Evolutionary conservation across 2,113 vertebrate genomes (phyloP).

Genomic region (Channa argus): DNA sequence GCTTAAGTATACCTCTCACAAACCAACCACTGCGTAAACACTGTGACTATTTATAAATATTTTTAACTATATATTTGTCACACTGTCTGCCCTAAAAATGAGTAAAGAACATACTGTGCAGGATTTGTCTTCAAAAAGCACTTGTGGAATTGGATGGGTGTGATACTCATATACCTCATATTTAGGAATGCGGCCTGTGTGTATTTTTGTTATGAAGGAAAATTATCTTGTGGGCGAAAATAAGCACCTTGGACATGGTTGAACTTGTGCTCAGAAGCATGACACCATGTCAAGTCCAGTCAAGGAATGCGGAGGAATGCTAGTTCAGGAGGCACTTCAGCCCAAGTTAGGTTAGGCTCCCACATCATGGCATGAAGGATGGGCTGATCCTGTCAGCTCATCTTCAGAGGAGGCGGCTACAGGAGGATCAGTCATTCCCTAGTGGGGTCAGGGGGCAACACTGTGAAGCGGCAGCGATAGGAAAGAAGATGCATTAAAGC

Average conservation of each 20-base stretch:
- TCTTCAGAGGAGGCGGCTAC: constrained; percentile 14
- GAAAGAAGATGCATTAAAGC: constrained; percentile 38
- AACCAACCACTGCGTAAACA: neutral
- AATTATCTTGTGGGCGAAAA: constrained; percentile 55
- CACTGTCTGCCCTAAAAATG: neutral
- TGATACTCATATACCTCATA: constrained; percentile 46
- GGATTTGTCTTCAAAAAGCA: constrained; percentile 17
- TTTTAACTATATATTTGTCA: neutral
- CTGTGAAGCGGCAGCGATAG: constrained; percentile 10
- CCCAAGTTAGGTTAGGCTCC: constrained; percentile 22
- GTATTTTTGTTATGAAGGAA: constrained; percentile 58
- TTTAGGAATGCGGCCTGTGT: constrained; percentile 62
- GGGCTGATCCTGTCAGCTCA: constrained; percentile 34
- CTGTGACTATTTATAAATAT: neutral
- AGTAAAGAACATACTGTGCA: neutral
- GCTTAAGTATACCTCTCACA: neutral
- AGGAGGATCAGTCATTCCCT: constrained; percentile 47
- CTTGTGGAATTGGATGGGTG: constrained; percentile 48
- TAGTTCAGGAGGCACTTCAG: constrained; percentile 28
- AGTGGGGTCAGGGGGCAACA: constrained; percentile 58
- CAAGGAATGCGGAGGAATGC: constrained; percentile 51
- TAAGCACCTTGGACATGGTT: constrained; percentile 68
- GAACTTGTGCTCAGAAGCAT: constrained; percentile 62
- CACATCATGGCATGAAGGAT: constrained; percentile 41
- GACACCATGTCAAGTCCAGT: constrained; percentile 63